These are phyloP conservation scores for Meleagris gallopavo DNA, from an alignment of 2,113 vertebrate genomes.

Conservation along the genomic window DNA sequence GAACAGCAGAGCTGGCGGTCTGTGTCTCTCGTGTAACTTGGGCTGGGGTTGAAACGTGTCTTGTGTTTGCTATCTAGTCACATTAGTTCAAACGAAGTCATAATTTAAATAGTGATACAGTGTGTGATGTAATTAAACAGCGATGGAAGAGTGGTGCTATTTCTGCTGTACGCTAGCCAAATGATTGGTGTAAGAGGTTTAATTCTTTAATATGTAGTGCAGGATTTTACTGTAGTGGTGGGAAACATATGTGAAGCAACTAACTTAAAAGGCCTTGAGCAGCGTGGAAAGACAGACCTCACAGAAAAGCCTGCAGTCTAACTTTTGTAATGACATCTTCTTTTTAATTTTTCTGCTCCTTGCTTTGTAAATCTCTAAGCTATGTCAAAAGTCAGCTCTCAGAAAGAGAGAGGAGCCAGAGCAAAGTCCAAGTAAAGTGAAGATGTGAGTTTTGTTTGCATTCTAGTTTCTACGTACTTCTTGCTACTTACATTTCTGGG, in stretches of 20 bases:
- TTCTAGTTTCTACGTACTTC: not conserved
- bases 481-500: not conserved
- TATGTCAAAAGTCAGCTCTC: not conserved
- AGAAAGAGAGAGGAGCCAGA: not conserved
- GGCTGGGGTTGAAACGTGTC: not conserved
- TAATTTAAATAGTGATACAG: not conserved
- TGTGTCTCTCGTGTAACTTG: not conserved
- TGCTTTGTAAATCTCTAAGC: not conserved
- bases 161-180: not conserved
- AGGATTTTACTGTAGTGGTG: not conserved
- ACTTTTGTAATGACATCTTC: not conserved
- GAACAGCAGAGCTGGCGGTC: rapidly evolving
- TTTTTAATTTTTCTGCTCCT: not conserved
- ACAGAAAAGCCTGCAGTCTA: not conserved
- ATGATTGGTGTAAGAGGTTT: not conserved
- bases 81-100: not conserved
- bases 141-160: not conserved
- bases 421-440: not conserved
- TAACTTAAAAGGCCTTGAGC: not conserved
- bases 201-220: not conserved
- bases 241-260: not conserved
- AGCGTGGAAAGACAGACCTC: not conserved
- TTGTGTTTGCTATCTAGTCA: not conserved
- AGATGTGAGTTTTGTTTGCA: not conserved
- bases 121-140: conserved; percentile 19